Evolutionary conservation across 2,888 invertebrate genomes (phyloP), one percentile per base, ranked within the genome.

Genomic region (Acleris literana): DNA sequence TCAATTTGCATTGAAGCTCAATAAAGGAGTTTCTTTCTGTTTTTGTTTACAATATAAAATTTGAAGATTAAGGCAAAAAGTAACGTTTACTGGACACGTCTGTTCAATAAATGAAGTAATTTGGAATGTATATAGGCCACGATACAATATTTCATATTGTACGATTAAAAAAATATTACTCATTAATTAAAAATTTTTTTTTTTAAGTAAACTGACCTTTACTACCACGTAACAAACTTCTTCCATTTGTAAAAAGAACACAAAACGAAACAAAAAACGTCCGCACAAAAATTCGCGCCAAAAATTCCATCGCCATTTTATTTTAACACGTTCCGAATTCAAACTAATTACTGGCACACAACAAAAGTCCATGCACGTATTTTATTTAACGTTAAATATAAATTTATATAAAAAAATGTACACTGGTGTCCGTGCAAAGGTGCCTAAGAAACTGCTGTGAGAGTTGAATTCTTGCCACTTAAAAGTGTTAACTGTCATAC

Each of bases 401-500:
- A 62, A 52, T 17, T 22, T 48, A 52, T 49, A 56, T 55, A 20
- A 54, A 44, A 39, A 53, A 22, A 63, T 13, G 13, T 39, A 39
- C 66, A 74, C 76, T 76, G 73, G 70, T 75, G 39, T 69, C 79
- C 69, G 72, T 72, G 65, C 76, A 66, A 67, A 76, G 73, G 78
- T 77, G 75, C 73, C 73, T 73, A 77, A 77, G 72, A 74, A 63
- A 87, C 87, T 89, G 85, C 74, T 71, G 72, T 70, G 76, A 80
- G 76, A 78, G 76, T 76, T 78, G 80, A 80, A 79, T 79, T 79
- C 80, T 78, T 82, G 77, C 84, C 81, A 83, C 82, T 87, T 90
- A 85, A 90, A 86, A 87, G 79, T 84, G 78, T 81, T 82, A 79
- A 82, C 78, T 74, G 76, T 74, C 76, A 76, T 75, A 76, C 84